These are phyloP conservation scores for Crenichthys baileyi DNA, from an alignment of 2,797 vertebrate genomes.

Conservation along the genomic window DNA sequence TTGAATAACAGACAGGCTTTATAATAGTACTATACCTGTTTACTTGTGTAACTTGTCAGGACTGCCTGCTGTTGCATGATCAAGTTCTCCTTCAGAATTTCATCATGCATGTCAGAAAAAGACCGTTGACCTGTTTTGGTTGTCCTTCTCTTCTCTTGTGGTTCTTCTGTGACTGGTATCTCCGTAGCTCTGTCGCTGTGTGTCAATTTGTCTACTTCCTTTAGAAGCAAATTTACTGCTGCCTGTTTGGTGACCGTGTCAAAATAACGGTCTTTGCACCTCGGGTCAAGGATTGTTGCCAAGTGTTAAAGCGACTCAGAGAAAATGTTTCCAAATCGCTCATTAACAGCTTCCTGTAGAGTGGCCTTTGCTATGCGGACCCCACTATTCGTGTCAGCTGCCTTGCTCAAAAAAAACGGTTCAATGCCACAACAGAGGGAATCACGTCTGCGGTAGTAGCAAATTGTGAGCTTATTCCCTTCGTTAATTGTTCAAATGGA, in stretches of 20 bases:
- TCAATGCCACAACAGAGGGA: conserved; percentile 7
- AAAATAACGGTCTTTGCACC: conserved; percentile 2
- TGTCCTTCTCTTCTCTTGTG: not conserved
- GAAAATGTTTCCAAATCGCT: not conserved
- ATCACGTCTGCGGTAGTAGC: not conserved
- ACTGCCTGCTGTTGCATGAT: not conserved
- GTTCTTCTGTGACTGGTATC: not conserved
- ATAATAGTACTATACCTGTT: not conserved
- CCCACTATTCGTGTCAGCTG: conserved; percentile 2
- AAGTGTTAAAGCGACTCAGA: conserved; percentile 1
- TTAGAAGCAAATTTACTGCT: not conserved
- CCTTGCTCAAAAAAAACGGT: not conserved
- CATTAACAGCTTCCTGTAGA: not conserved
- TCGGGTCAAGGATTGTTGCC: not conserved
- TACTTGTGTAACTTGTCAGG: not conserved
- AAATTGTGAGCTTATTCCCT: not conserved
- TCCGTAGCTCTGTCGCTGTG: not conserved
- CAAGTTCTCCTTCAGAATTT: too few relatives aligned
- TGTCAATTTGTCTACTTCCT: not conserved
- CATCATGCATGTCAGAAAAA: not conserved
- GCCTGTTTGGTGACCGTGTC: conserved; percentile 4
- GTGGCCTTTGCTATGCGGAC: not conserved
- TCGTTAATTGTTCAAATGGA: not conserved
- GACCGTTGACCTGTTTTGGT: not conserved
- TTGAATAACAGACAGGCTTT: too few relatives aligned